Conservation (phyloP, 1,140 invertebrate genomes). For the Drosophila erecta region DNA sequence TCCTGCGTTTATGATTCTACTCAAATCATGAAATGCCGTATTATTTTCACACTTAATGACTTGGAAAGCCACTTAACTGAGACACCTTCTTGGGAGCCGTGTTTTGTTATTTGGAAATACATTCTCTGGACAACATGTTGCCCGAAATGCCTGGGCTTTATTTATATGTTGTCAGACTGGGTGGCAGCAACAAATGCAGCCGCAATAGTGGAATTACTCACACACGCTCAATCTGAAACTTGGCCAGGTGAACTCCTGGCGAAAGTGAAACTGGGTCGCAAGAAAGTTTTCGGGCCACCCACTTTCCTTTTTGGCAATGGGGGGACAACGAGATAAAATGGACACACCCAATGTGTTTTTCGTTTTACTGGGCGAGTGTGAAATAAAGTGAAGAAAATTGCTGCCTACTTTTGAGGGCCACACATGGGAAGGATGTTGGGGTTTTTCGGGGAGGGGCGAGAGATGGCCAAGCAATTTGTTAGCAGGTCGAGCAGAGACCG, state of each 20-base stretch:
- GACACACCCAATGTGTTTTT: conserved; percentile 47
- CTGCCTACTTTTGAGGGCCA: conserved; percentile 39
- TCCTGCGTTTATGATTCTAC: background rate
- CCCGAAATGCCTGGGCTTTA: conserved; percentile 39
- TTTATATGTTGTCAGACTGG: conserved; percentile 48
- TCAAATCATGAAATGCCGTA: background rate
- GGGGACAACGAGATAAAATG: conserved; percentile 38
- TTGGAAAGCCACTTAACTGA: conserved; percentile 19
- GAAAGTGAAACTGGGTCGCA: conserved; percentile 55
- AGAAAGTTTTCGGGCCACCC: conserved; percentile 28
- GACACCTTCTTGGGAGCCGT: conserved; percentile 7
- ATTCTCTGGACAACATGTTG: conserved; percentile 34
- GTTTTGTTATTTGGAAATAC: conserved; percentile 27
- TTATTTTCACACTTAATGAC: conserved; percentile 1
- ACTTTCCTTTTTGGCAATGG: conserved; percentile 1
- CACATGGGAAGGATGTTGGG: conserved; percentile 16
- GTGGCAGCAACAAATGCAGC: conserved; percentile 47
- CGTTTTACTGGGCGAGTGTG: conserved; percentile 34
- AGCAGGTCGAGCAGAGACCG: conserved; percentile 33
- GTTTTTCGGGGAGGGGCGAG: conserved; percentile 7
- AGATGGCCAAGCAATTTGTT: conserved; percentile 53
- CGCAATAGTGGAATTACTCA: conserved; percentile 62
- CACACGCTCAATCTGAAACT: conserved; percentile 27
- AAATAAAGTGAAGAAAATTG: conserved; percentile 53
- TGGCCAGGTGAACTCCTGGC: conserved; percentile 39